Conservation (phyloP, 1,140 invertebrate genomes). For the Zeugodacus cucurbitae region DNA sequence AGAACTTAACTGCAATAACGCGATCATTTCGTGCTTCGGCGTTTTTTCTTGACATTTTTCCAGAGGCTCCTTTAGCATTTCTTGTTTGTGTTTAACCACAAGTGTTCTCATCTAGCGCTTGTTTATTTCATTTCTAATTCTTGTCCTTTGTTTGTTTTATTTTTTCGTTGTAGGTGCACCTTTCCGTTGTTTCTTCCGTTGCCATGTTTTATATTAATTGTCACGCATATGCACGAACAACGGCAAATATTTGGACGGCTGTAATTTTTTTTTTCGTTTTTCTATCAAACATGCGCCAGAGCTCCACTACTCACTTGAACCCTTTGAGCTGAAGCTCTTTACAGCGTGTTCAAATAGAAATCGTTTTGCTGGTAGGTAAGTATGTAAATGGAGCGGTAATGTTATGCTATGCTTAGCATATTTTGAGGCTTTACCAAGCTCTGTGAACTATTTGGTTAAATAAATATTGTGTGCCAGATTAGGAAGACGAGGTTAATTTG, state of each 20-base stretch:
- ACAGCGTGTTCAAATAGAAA: not conserved
- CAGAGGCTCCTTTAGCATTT: not conserved
- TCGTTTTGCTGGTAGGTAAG: not conserved
- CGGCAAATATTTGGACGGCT: not conserved
- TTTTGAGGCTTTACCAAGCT: too few relatives aligned
- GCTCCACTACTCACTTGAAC: not conserved
- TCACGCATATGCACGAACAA: constrained; percentile 17
- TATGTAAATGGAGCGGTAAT: too few relatives aligned
- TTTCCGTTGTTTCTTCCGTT: constrained; percentile 29
- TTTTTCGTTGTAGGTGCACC: not conserved
- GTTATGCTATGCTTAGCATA: too few relatives aligned
- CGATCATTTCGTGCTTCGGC: not conserved
- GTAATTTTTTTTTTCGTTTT: not conserved
- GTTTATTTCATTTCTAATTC: not conserved
- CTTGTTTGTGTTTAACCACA: not conserved
- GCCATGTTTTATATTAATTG: constrained; percentile 12
- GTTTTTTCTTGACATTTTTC: not conserved
- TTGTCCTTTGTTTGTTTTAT: not conserved
- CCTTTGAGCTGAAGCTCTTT: not conserved
- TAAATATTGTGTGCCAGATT: too few relatives aligned
- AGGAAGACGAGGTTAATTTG: too few relatives aligned
- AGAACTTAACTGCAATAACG: not conserved
- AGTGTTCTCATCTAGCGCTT: not conserved
- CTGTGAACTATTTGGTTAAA: too few relatives aligned
- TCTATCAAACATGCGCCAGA: not conserved